Evolutionary conservation across 2,888 invertebrate species (phyloP).

Genomic region (Scaptomyza reducta): DNA sequence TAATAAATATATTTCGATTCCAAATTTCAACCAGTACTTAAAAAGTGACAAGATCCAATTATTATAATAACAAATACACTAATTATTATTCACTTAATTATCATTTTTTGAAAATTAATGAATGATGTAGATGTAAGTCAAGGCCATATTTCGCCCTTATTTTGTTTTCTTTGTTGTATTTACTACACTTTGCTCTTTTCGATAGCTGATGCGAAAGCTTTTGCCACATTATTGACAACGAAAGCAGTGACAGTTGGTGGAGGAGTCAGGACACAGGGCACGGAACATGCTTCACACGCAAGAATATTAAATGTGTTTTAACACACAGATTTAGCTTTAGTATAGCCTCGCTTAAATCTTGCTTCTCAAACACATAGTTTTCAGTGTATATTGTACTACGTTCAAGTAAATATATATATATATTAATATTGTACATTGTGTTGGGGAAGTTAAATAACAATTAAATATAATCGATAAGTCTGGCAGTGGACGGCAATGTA

Average conservation of each 20-base stretch:
- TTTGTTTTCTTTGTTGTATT: constrained; percentile 40
- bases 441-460: constrained; percentile 48
- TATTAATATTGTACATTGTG: background rate
- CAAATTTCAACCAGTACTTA: too few species aligned
- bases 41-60: background rate
- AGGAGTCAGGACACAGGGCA: constrained; percentile 10
- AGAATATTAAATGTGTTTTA: constrained; percentile 27
- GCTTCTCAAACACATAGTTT: background rate
- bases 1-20: too few species aligned
- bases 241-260: constrained; percentile 43
- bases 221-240: constrained; percentile 60
- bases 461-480: constrained; percentile 64
- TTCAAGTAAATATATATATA: background rate
- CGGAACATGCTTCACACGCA: constrained; percentile 34
- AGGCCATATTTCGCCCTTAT: constrained; percentile 14
- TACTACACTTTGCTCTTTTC: constrained; percentile 50
- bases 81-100: background rate
- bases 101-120: constrained; percentile 1
- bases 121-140: constrained; percentile 30
- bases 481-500: constrained; percentile 16
- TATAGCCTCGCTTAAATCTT: constrained; percentile 20
- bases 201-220: constrained; percentile 41
- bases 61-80: background rate
- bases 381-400: background rate
- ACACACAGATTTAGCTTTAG: background rate